Base-by-base conservation (phyloP, 2,113 vertebrate species). In the Acanthochromis polyacanthus region DNA sequence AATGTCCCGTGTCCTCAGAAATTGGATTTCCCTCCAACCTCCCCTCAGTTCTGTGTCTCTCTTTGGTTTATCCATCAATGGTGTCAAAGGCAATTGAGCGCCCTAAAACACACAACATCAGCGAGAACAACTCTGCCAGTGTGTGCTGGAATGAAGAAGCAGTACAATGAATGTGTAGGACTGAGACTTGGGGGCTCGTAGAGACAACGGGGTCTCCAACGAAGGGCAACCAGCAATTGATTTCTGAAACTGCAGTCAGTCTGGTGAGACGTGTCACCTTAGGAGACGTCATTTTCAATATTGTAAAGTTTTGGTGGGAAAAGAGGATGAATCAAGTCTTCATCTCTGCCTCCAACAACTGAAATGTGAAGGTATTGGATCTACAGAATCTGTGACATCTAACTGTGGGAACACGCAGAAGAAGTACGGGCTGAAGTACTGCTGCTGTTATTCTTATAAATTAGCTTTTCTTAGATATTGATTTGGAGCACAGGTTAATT, bases 1-100 rank as follows among this genome's bases (percentile, higher is more conserved):
- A 81, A 83, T 82, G 88, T 84, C 70, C 76, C 71, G 38, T 81
- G 83, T 88, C 84, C 70, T 60, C 74, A 59, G 81, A 87, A 91
- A 89, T 87, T 83, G 74, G 75, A 82, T 85, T 85, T 64, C 67
- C 61, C 43, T 72, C 59, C 59, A 64, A 75, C 77, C 62, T 71
- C 50, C 48, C 76, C 46, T 74, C 28, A 45, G 38, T 53, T 80
- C 68, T 20, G 53, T 53, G 63, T 67, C 12, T 75, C 14, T 48
- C 43, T 66, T 55, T 61, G 51, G 38, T 60, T 59, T 69, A 68
- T 80, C 55, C 69, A 80, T 89, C 67, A 75, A 48, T 19, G 17
- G 19, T 75, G 88, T 79, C 53, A 82, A 66, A 75, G 51, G 2
- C 20, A 23, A 80, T 84, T 61, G 51, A 61, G 20, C 71, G 63